Evolutionary conservation across 2,797 vertebrate species (phyloP).

Genomic region (Pseudomugil gertrudae): DNA sequence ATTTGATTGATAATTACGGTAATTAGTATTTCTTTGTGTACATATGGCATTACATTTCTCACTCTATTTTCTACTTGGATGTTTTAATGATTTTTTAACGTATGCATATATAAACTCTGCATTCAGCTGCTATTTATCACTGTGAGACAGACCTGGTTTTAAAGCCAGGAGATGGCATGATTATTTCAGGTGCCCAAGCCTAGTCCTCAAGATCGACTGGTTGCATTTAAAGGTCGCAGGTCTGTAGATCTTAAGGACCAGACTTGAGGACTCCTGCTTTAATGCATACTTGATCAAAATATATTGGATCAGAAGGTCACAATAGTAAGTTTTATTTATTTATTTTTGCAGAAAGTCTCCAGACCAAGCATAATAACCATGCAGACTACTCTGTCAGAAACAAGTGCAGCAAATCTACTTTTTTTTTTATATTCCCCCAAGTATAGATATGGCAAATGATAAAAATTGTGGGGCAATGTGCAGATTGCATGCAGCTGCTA

Average conservation of each 20-base stretch:
- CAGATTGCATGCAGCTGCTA: slow-evolving; percentile 25
- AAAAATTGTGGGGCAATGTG: slow-evolving; percentile 2
- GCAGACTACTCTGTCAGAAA: neutral
- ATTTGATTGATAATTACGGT: too few relatives aligned
- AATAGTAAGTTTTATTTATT: neutral
- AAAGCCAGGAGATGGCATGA: slow-evolving; percentile 21
- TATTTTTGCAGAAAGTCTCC: slow-evolving; percentile 11
- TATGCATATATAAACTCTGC: neutral
- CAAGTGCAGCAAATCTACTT: slow-evolving; percentile 7
- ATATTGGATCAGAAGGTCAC: slow-evolving; percentile 1
- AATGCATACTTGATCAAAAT: neutral
- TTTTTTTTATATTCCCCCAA: slow-evolving; percentile 5
- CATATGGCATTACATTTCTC: slow-evolving; percentile 4
- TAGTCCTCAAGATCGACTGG: too few relatives aligned
- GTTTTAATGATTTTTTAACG: slow-evolving; percentile 29
- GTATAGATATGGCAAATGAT: slow-evolving; percentile 18
- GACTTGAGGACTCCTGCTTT: too few relatives aligned
- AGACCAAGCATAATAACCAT: slow-evolving; percentile 1
- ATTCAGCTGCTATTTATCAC: slow-evolving; percentile 39
- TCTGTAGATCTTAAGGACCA: too few relatives aligned
- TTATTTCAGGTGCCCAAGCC: neutral
- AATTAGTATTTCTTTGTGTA: slow-evolving; percentile 7
- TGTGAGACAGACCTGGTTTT: slow-evolving; percentile 21
- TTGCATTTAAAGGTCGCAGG: too few relatives aligned
- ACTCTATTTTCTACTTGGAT: neutral